These are phyloP conservation scores for Matsumurasca onukii DNA, from an alignment of 1,140 invertebrate genomes.

Conservation along the genomic window DNA sequence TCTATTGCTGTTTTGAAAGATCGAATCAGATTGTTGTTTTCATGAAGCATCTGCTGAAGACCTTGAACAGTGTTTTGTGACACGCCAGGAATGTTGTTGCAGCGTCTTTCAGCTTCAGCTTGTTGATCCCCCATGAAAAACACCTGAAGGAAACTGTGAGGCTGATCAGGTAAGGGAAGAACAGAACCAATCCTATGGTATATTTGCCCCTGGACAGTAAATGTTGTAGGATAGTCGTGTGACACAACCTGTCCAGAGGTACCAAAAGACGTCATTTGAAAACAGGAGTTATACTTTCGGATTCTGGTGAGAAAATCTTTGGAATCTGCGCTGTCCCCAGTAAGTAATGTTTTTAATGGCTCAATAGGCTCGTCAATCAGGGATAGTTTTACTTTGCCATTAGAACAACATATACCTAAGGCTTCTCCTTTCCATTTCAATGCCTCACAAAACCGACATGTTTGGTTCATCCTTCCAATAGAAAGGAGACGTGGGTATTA, in stretches of 20 bases:
- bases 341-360: conserved; percentile 32
- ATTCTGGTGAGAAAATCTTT: not conserved
- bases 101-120: conserved; percentile 32
- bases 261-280: conserved; percentile 50
- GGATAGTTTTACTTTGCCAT: conserved; percentile 37
- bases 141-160: conserved; percentile 48
- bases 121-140: conserved; percentile 46
- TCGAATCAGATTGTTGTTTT: conserved; percentile 39
- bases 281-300: conserved; percentile 41
- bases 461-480: conserved; percentile 39
- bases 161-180: conserved; percentile 39
- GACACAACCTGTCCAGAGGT: conserved; percentile 41
- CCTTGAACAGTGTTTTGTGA: conserved; percentile 31
- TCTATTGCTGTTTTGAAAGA: conserved; percentile 43
- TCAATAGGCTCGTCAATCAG: conserved; percentile 34
- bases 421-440: conserved; percentile 46
- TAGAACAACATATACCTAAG: conserved; percentile 42
- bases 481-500: not conserved
- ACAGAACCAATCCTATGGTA: conserved; percentile 44
- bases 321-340: not conserved
- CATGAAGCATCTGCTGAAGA: conserved; percentile 40
- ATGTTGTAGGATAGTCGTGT: conserved; percentile 46
- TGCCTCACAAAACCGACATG: conserved; percentile 43
- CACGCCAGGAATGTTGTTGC: conserved; percentile 1
- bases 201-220: conserved; percentile 40